Evolutionary conservation across 2,113 vertebrate species (phyloP).

Genomic region (Amphiprion ocellaris): DNA sequence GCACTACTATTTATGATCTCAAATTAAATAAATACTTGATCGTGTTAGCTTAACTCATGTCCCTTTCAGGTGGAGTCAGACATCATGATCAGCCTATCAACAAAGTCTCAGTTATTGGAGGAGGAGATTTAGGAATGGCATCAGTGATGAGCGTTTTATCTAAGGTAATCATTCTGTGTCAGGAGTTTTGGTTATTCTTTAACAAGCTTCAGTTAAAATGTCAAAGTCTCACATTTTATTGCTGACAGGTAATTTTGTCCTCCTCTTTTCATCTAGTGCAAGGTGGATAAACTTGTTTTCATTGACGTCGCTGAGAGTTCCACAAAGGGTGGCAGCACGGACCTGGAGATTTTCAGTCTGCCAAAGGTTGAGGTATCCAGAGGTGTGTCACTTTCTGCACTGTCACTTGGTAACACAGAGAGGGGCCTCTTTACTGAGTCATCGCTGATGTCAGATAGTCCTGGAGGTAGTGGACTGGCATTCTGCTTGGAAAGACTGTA

Average conservation of each 20-base stretch:
- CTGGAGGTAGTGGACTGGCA: fast-evolving
- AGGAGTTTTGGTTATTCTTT: no score
- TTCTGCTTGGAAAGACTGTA: background rate
- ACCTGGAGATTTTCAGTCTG: conserved; percentile 92
- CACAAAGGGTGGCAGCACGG: conserved; percentile 90
- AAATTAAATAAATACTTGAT: background rate
- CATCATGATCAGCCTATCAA: conserved; percentile 68
- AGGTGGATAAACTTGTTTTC: conserved; percentile 92
- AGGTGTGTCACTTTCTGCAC: conserved; percentile 80
- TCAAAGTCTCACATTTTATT: fast-evolving
- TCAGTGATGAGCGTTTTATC: conserved; percentile 91
- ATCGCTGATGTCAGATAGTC: background rate
- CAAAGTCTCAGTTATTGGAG: conserved; percentile 94
- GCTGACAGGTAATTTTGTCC: background rate
- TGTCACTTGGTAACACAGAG: background rate
- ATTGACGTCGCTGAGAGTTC: conserved; percentile 90
- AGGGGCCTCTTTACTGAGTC: conserved; percentile 12
- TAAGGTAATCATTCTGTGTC: conserved; percentile 83
- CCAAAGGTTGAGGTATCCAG: conserved; percentile 92
- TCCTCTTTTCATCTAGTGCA: conserved; percentile 76
- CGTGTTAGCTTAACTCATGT: background rate
- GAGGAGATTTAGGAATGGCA: conserved; percentile 93
- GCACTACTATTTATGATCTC: background rate
- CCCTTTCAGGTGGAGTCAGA: conserved; percentile 68
- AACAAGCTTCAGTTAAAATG: background rate